Conservation (phyloP, 1,140 invertebrate species). For the Drosophila malerkotliana region DNA sequence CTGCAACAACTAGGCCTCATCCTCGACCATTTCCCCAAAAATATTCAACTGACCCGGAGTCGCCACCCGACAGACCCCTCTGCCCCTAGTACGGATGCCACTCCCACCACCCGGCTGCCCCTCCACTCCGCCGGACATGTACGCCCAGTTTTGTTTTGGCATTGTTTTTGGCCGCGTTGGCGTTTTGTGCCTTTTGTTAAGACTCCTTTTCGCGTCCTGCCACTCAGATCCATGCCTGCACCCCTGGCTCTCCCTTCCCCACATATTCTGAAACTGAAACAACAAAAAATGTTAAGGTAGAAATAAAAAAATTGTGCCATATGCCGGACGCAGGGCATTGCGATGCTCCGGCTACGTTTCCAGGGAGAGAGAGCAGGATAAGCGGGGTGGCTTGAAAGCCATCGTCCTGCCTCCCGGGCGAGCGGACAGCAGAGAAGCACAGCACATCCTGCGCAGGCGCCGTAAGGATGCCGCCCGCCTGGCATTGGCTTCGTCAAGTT, state of each 20-base stretch:
- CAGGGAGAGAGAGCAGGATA: not conserved
- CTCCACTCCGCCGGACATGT: slow-evolving; percentile 7
- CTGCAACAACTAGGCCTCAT: slow-evolving; percentile 47
- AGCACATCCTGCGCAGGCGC: slow-evolving; percentile 54
- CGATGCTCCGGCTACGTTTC: slow-evolving; percentile 45
- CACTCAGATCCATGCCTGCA: not conserved
- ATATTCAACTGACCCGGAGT: slow-evolving; percentile 3
- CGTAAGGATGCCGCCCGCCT: slow-evolving; percentile 20
- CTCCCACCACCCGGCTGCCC: not conserved
- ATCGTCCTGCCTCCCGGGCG: not conserved
- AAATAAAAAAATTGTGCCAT: slow-evolving; percentile 73
- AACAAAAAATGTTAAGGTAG: slow-evolving; percentile 14
- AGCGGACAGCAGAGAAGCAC: not conserved
- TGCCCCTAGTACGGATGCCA: not conserved
- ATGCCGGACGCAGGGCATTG: slow-evolving; percentile 67
- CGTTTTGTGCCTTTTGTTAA: slow-evolving; percentile 72
- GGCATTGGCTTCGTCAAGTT: slow-evolving; percentile 79
- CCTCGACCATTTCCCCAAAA: slow-evolving; percentile 2
- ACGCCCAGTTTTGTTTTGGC: slow-evolving; percentile 47
- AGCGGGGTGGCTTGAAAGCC: not conserved
- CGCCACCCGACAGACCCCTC: not conserved
- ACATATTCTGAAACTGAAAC: not conserved
- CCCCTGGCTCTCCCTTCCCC: not conserved
- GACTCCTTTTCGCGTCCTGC: slow-evolving; percentile 12
- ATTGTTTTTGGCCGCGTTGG: slow-evolving; percentile 61